Evolutionary conservation across 2,113 vertebrate species (phyloP).

Genomic region (Saimiri boliviensis): DNA sequence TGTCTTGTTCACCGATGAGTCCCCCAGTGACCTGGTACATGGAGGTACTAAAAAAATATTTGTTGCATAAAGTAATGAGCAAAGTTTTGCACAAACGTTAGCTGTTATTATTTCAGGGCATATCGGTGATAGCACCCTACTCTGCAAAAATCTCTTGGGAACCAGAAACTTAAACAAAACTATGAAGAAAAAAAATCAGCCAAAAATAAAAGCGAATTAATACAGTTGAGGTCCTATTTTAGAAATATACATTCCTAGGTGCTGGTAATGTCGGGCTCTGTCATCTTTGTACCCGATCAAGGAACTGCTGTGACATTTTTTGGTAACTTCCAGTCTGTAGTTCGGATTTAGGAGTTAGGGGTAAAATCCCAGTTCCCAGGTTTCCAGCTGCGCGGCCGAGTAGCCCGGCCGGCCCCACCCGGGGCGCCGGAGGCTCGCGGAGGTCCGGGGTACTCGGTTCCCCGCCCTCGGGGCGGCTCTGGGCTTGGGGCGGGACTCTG

Average conservation of each 20-base stretch:
- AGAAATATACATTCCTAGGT: not conserved
- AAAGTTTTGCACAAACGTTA: not conserved
- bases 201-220: not conserved
- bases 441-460: not conserved
- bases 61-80: not conserved
- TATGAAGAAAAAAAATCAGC: not conserved
- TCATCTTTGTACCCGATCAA: not conserved
- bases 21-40: not conserved
- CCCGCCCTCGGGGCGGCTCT: not conserved
- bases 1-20: too few relatives aligned
- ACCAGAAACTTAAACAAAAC: not conserved
- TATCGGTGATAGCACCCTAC: too few relatives aligned
- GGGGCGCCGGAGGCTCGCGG: not conserved
- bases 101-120: not conserved
- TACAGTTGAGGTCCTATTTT: not conserved
- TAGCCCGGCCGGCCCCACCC: not conserved
- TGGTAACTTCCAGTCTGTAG: not conserved
- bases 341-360: rapidly evolving
- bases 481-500: not conserved
- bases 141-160: not conserved
- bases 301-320: not conserved
- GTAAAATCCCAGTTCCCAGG: rapidly evolving
- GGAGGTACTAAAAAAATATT: not conserved
- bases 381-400: not conserved
- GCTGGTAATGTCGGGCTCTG: not conserved